Evolutionary conservation across 2,888 invertebrate genomes (phyloP).

Genomic region (Entomobrya proxima): DNA sequence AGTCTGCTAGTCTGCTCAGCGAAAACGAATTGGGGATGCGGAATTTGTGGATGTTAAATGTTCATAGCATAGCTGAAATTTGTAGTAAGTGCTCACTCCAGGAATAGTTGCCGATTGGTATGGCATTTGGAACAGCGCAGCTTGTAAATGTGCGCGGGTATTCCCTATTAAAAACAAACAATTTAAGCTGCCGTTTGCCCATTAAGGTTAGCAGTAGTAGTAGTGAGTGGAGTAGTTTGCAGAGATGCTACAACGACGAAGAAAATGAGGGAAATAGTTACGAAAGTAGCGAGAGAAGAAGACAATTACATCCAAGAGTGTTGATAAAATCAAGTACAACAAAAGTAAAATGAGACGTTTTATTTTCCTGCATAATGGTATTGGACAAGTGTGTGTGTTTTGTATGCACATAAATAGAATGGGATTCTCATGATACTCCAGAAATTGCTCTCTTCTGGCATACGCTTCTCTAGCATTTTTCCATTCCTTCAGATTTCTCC

Average conservation of each 20-base stretch:
- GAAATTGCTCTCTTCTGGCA: too few species aligned
- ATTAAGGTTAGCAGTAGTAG: too few species aligned
- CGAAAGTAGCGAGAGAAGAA: neutral
- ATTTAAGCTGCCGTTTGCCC: too few species aligned
- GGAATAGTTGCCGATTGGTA: neutral
- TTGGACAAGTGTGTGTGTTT: neutral
- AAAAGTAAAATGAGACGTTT: constrained; percentile 11
- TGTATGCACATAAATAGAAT: neutral
- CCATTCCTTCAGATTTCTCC: too few species aligned
- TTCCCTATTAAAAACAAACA: too few species aligned
- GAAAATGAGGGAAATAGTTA: neutral
- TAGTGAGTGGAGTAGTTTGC: neutral
- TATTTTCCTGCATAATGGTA: too few species aligned
- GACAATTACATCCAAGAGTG: neutral
- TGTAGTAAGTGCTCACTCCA: neutral
- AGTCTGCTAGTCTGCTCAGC: too few species aligned
- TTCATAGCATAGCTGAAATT: too few species aligned
- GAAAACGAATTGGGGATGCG: neutral
- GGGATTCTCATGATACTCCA: neutral
- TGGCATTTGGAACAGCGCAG: too few species aligned
- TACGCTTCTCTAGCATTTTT: too few species aligned
- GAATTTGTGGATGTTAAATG: neutral
- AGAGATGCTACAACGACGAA: too few species aligned
- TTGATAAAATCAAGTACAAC: constrained; percentile 23
- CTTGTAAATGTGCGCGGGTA: too few species aligned